These are phyloP conservation scores for Psittacula derbiana DNA, from an alignment of 2,797 vertebrate species.

Conservation along the genomic window DNA sequence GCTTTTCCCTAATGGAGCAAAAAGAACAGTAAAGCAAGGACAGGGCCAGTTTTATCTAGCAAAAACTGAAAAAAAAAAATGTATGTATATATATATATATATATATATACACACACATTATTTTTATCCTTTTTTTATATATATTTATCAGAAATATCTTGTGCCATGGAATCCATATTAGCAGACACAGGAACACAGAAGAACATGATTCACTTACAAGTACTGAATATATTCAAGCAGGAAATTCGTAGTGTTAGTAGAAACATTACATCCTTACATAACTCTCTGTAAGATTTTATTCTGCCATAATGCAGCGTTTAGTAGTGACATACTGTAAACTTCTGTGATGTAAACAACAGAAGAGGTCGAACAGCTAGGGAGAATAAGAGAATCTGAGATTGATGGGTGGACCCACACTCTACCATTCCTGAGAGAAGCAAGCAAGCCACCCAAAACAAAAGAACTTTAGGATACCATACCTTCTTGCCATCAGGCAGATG, in stretches of 20 bases:
- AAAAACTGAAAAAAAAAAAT: neutral
- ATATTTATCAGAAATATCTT: neutral
- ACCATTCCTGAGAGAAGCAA: neutral
- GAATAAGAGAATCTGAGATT: neutral
- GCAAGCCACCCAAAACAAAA: neutral
- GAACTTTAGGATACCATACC: neutral
- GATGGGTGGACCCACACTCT: neutral
- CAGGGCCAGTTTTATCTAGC: neutral
- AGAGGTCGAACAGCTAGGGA: neutral
- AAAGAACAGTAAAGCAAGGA: neutral
- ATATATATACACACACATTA: neutral
- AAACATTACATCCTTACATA: neutral
- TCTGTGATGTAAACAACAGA: neutral
- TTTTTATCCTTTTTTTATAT: neutral
- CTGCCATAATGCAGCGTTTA: neutral
- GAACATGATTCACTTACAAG: neutral
- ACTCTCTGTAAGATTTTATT: neutral
- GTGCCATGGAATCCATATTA: neutral
- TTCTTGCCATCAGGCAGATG: neutral
- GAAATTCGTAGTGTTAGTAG: neutral
- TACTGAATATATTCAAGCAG: neutral
- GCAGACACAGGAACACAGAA: neutral
- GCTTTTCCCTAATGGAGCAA: neutral
- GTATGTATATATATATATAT: too few relatives aligned
- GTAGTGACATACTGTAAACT: neutral